Percentiles rank a stretch among this genome's conserved stretches.
These are phyloP conservation scores for Anolis carolinensis DNA, from an alignment of 2,113 vertebrate species.

Conservation along the genomic window DNA sequence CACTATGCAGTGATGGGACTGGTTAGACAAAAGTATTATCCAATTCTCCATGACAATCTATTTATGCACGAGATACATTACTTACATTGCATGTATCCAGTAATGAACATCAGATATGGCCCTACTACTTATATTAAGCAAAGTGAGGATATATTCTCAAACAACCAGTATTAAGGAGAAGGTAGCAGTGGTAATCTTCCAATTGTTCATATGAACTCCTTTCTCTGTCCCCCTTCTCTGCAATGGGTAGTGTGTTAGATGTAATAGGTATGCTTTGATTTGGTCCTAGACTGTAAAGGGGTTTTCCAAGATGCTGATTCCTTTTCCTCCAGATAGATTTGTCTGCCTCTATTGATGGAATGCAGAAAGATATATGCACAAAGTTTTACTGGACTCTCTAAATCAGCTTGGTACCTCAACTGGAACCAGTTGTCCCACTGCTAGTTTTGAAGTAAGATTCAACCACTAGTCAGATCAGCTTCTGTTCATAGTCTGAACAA, in stretches of 20 bases:
- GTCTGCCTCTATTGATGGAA: too few relatives aligned
- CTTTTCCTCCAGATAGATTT: too few relatives aligned
- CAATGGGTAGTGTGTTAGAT: too few relatives aligned
- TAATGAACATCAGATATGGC: neutral
- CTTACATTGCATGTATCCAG: too few relatives aligned
- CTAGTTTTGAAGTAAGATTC: neutral
- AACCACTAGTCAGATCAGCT: neutral
- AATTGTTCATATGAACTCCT: too few relatives aligned
- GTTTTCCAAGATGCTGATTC: too few relatives aligned
- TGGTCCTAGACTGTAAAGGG: too few relatives aligned
- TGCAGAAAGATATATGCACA: neutral
- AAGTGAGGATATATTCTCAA: neutral
- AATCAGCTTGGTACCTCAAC: neutral
- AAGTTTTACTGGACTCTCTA: neutral
- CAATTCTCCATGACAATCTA: neutral
- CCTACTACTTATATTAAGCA: neutral
- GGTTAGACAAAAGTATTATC: neutral
- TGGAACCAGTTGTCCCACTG: neutral
- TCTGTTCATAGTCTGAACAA: constrained; percentile 25
- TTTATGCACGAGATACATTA: neutral
- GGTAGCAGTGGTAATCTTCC: neutral
- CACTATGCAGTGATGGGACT: too few relatives aligned
- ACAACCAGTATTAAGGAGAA: neutral
- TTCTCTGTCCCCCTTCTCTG: too few relatives aligned
- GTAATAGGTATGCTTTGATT: too few relatives aligned